phyloP scores from a whole-genome alignment of 2,113 vertebrate genomes.

The Mobula hypostoma region DNA sequence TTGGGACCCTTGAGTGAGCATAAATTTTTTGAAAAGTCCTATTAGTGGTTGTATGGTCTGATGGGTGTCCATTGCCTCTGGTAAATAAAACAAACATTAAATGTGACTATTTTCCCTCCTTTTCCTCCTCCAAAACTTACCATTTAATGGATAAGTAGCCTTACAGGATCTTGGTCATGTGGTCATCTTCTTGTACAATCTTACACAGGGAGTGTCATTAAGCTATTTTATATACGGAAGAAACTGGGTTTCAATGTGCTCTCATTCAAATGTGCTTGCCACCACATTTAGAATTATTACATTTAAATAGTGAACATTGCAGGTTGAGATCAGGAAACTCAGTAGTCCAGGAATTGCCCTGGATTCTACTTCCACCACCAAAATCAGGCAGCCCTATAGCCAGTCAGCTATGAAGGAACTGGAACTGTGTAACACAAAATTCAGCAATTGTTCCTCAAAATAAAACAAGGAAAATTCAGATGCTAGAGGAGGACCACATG shows the following conservation, averaged over 20 bases:
- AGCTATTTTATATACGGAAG: background rate
- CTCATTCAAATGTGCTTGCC: background rate
- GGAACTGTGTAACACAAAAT: background rate
- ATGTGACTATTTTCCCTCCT: background rate
- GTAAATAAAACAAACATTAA: slow-evolving; percentile 29
- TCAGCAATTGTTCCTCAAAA: background rate
- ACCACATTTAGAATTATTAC: background rate
- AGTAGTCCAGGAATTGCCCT: background rate
- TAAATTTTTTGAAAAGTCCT: slow-evolving; percentile 29
- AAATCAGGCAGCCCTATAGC: background rate
- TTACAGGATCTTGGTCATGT: background rate
- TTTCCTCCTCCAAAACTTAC: background rate
- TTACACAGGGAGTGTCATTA: background rate
- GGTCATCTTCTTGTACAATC: background rate
- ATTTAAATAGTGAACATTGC: background rate
- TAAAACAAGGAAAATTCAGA: background rate
- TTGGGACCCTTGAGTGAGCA: slow-evolving; percentile 7
- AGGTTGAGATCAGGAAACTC: background rate
- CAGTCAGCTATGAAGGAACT: background rate
- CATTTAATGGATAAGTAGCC: background rate
- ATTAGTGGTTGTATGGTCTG: slow-evolving; percentile 19
- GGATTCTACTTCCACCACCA: background rate
- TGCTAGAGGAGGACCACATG: background rate
- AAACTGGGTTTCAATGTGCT: background rate
- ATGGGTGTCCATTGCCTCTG: background rate